Evolutionary conservation across 2,888 invertebrate genomes (phyloP), one percentile per base, ranked within the genome.

Genomic region (Drosophila melanocephala): DNA sequence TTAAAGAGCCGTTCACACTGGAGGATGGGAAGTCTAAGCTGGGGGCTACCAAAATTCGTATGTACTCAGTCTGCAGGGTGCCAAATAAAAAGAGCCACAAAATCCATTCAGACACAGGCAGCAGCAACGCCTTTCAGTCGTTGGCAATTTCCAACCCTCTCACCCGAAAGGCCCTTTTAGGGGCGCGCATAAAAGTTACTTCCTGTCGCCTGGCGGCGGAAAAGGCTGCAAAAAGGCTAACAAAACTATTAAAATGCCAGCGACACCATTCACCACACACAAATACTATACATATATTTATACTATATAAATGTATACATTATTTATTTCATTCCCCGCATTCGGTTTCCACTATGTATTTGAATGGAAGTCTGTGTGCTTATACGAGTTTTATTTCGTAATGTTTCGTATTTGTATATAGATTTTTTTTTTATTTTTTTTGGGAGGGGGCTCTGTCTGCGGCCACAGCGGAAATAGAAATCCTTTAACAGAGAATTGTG

Each of bases 231-330:
- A 87, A 82, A 72, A 47, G 76, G 78, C 87, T 81, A 84, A 89
- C 85, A 83, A 91, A 89, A 91, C 91, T 87, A 89, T 91, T 87
- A 89, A 90, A 87, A 81, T 79, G 81, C 86, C 90, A 79, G 79
- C 83, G 83, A 91, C 85, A 89, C 72, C 67, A 58, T 26, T 58
- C 69, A 35, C 51, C 57, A 58, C 58, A 58, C 32, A 58, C 44
- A 65, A 39, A 33, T 22, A 30, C 16, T 19, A 51, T 16, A 47
- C n/a, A 35, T 35, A 69, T 33, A 68, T 7, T 33, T 9, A 50
- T 26, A 52, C 28, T 59, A 69, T 50, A 42, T 35, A 52, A 52
- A 42, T 76, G 10, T 81, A 86, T 89, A 84, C 76, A 87, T 88
- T 89, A 91, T 87, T 88, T 87, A 87, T 82, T 75, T 70, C 55